Conservation (phyloP, 1,140 invertebrate species). For the Macrobrachium rosenbergii region DNA sequence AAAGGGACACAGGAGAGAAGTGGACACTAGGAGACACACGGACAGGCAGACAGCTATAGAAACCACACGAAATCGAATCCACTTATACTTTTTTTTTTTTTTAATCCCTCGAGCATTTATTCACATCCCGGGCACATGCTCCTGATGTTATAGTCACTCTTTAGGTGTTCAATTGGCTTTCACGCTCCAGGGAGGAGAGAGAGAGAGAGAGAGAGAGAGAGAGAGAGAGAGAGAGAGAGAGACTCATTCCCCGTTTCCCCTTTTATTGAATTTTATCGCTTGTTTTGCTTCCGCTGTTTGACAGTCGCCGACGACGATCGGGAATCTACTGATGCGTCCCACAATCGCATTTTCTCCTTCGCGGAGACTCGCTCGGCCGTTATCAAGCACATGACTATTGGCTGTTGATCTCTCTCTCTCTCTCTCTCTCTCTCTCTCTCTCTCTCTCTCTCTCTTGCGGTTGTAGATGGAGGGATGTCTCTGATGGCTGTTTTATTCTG, state of each 20-base stretch:
- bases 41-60: too few species aligned
- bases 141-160: background rate
- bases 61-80: too few species aligned
- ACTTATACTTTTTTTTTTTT: background rate
- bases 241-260: background rate
- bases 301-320: background rate
- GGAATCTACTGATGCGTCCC: background rate
- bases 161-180: conserved; percentile 39
- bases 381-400: too few species aligned
- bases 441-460: too few species aligned
- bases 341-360: too few species aligned
- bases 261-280: conserved; percentile 43
- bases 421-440: too few species aligned
- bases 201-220: background rate
- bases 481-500: too few species aligned
- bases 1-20: too few species aligned
- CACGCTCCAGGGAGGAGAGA: conserved; percentile 1
- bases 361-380: too few species aligned
- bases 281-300: background rate
- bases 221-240: background rate
- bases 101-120: background rate
- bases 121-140: background rate
- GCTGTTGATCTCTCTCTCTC: too few species aligned
- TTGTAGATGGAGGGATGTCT: too few species aligned
- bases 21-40: too few species aligned